These are phyloP conservation scores for Hipparchia sbordonii DNA, from an alignment of 2,888 invertebrate species.

Conservation along the genomic window DNA sequence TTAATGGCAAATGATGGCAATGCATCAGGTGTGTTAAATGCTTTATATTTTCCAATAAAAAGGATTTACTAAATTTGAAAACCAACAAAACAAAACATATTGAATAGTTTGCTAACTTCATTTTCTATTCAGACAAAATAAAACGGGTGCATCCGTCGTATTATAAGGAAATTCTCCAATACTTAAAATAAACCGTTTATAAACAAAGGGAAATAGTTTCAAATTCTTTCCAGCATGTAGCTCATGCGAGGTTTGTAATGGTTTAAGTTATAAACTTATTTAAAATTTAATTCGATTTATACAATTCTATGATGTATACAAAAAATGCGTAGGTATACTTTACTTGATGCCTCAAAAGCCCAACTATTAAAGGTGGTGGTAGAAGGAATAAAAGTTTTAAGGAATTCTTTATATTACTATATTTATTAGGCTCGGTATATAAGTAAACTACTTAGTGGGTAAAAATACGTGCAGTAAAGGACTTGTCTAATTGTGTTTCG, in stretches of 20 bases:
- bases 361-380: too few relatives aligned
- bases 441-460: slow-evolving; percentile 9
- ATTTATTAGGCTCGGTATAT: too few relatives aligned
- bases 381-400: too few relatives aligned
- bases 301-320: not conserved
- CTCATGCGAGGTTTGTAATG: slow-evolving; percentile 32
- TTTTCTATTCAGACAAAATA: slow-evolving; percentile 32
- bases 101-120: slow-evolving; percentile 20
- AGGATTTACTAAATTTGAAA: not conserved
- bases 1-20: too few relatives aligned
- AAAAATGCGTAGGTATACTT: too few relatives aligned
- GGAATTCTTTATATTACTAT: too few relatives aligned
- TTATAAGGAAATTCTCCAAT: slow-evolving; percentile 42
- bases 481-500: slow-evolving; percentile 14
- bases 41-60: not conserved
- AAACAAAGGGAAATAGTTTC: slow-evolving; percentile 44
- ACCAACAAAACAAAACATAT: slow-evolving; percentile 4
- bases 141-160: slow-evolving; percentile 28
- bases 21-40: not conserved
- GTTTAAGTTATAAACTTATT: slow-evolving; percentile 28
- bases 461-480: not conserved
- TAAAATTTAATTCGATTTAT: not conserved
- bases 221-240: slow-evolving; percentile 41
- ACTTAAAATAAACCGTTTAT: slow-evolving; percentile 43
- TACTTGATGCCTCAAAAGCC: too few relatives aligned